Evolutionary conservation across 2,888 invertebrate genomes (phyloP).

Genomic region (Bursaphelenchus okinawaensis): DNA sequence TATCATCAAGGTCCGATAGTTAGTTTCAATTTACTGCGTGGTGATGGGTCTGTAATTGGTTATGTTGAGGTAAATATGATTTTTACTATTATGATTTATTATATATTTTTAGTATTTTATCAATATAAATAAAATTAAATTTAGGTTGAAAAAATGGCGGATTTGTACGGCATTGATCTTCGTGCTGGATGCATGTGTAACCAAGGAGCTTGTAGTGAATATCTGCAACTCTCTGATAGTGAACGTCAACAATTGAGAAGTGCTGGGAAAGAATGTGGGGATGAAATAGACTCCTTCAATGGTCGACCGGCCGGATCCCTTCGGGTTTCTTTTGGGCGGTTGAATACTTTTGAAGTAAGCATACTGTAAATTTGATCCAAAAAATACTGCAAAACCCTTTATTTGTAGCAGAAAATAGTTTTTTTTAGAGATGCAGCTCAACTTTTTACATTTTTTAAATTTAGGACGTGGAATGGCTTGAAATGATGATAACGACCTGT

Average conservation of each 20-base stretch:
- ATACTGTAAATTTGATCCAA: neutral
- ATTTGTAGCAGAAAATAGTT: neutral
- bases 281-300: slow-evolving; percentile 59
- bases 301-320: slow-evolving; percentile 86
- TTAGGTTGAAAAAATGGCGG: slow-evolving; percentile 80
- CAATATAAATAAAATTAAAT: neutral
- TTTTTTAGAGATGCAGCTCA: slow-evolving; percentile 65
- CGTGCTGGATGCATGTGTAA: slow-evolving; percentile 95
- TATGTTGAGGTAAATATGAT: slow-evolving; percentile 72
- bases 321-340: slow-evolving; percentile 84
- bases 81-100: slow-evolving; percentile 10
- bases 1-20: slow-evolving; percentile 75
- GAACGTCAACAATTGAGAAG: slow-evolving; percentile 43
- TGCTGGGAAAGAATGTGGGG: slow-evolving; percentile 49
- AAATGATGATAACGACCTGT: slow-evolving; percentile 45
- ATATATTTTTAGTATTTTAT: too few relatives aligned
- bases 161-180: slow-evolving; percentile 76
- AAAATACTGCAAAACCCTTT: neutral
- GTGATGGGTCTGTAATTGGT: slow-evolving; percentile 75
- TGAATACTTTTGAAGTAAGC: slow-evolving; percentile 66
- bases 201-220: slow-evolving; percentile 83
- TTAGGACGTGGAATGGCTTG: slow-evolving; percentile 61
- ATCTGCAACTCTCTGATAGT: slow-evolving; percentile 68
- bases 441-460: slow-evolving; percentile 75
- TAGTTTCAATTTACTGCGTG: slow-evolving; percentile 77